A percentile compares a stretch with the other conserved stretches of the same genome.
phyloP scores from a whole-genome alignment of 2,888 invertebrate genomes.

The Gari tellinella region DNA sequence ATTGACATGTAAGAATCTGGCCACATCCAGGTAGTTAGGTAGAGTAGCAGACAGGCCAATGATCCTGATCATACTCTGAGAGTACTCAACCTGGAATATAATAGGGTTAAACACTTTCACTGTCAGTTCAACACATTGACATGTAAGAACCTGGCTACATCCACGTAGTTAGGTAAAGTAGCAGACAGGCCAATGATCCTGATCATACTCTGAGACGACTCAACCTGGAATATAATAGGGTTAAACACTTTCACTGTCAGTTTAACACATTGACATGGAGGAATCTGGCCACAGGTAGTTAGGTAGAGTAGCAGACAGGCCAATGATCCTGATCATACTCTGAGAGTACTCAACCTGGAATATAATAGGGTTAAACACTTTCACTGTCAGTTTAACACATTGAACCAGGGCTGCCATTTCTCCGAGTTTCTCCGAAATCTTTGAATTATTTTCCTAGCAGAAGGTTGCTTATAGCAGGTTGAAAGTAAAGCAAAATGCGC shows the following conservation, averaged over 20 bases:
- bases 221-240: conserved; percentile 85
- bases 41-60: conserved; percentile 98
- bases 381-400: too few species aligned
- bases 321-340: conserved; percentile 97
- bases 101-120: too few species aligned
- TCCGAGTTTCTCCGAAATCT: too few species aligned
- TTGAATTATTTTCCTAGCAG: too few species aligned
- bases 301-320: conserved; percentile 97
- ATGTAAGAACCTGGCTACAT: conserved; percentile 96
- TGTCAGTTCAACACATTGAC: conserved; percentile 98
- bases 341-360: conserved; percentile 86
- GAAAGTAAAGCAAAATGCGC: too few species aligned
- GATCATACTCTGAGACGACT: conserved; percentile 90
- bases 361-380: too few species aligned
- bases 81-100: conserved; percentile 86
- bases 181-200: conserved; percentile 98
- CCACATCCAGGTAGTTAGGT: conserved; percentile 98
- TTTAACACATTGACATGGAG: conserved; percentile 96
- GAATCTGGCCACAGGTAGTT: conserved; percentile 98
- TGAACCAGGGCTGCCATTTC: too few species aligned
- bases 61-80: conserved; percentile 94
- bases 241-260: too few species aligned
- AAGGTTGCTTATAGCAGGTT: too few species aligned
- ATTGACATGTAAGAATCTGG: conserved; percentile 96
- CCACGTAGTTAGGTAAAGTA: conserved; percentile 98